These are phyloP conservation scores for Sebastes ruberrimus DNA, from an alignment of 2,797 vertebrate genomes.

Conservation along the genomic window DNA sequence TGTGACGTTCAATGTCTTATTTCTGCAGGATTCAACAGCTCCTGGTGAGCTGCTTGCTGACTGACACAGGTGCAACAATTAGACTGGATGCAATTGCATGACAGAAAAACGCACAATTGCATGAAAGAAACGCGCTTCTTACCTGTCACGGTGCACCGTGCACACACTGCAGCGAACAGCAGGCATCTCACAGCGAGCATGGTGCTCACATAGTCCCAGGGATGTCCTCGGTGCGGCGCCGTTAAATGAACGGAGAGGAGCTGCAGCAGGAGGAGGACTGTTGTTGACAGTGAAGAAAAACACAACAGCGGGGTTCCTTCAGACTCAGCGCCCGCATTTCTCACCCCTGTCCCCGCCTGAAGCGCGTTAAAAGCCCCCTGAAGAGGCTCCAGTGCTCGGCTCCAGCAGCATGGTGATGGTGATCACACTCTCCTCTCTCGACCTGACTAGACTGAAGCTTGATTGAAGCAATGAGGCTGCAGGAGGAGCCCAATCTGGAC, in stretches of 20 bases:
- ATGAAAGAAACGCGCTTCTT: constrained; percentile 29
- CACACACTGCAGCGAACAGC: constrained; percentile 87
- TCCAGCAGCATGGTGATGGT: constrained; percentile 15
- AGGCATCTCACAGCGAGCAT: constrained; percentile 89
- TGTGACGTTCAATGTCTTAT: not conserved
- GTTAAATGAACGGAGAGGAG: constrained; percentile 42
- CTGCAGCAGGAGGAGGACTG: constrained; percentile 19
- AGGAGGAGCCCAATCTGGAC: constrained; percentile 43
- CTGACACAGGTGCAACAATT: not conserved
- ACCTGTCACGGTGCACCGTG: constrained; percentile 85
- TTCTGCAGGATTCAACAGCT: not conserved
- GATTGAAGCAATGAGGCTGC: constrained; percentile 39
- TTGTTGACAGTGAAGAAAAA: constrained; percentile 34
- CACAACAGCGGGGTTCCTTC: constrained; percentile 39
- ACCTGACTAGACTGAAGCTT: not conserved
- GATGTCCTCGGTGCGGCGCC: constrained; percentile 63
- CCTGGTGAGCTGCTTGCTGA: constrained; percentile 5
- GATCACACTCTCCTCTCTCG: constrained; percentile 4
- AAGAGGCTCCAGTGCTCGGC: not conserved
- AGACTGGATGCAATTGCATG: not conserved
- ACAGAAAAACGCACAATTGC: not conserved
- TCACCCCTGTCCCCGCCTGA: not conserved
- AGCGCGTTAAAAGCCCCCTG: not conserved
- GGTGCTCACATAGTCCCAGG: constrained; percentile 87
- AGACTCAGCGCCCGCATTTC: constrained; percentile 59